Evolutionary conservation across 2,888 invertebrate species (phyloP), one percentile per base, ranked within the genome.

Genomic region (Podabrus alpinus): DNA sequence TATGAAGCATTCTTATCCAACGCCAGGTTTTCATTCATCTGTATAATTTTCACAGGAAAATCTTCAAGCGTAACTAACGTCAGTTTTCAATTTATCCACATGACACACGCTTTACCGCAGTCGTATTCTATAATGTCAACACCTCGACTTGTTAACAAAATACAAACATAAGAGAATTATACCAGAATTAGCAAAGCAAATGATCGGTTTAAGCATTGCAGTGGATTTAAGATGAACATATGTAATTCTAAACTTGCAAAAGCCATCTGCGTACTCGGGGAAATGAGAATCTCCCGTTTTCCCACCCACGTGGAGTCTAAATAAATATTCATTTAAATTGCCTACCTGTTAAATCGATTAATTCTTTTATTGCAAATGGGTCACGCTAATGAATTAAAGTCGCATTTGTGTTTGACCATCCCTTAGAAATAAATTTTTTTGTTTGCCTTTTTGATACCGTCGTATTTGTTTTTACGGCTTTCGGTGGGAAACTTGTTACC

Each of bases 71-170:
- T 61, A 61, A 69, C 69, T 69, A 61, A 61, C 61, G 69, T 25
- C 69, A 61, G 69, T 69, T 69, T 69, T 69, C 69, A 24, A 69
- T 69, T 69, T 69, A 60, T 61, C 17, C 60, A 61, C 19, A 25
- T 25, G 69, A 61, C 61, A 69, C 69, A 25, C 60, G 61, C 61
- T 25, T 25, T 25, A 25, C 69, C 25, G 25, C 24, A 61, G 61
- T 61, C 60, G n/a, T 45, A 45, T n/a, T 45, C 45, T n/a, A 5
- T 4, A n/a, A n/a, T 45, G 45, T 45, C 45, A 45, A 45, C 45
- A 45, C n/a, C 9, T 45, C n/a, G n/a, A 45, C n/a, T 45, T 45
- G n/a, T 45, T 45, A 45, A 45, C 45, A 45, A 45, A n/a, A 45
- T 45, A 45, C 45, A 45, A 45, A 45, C 45, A 45, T 45, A n/a